These are phyloP conservation scores for Zaprionus lineosus DNA, from an alignment of 2,888 invertebrate genomes.

Conservation along the genomic window DNA sequence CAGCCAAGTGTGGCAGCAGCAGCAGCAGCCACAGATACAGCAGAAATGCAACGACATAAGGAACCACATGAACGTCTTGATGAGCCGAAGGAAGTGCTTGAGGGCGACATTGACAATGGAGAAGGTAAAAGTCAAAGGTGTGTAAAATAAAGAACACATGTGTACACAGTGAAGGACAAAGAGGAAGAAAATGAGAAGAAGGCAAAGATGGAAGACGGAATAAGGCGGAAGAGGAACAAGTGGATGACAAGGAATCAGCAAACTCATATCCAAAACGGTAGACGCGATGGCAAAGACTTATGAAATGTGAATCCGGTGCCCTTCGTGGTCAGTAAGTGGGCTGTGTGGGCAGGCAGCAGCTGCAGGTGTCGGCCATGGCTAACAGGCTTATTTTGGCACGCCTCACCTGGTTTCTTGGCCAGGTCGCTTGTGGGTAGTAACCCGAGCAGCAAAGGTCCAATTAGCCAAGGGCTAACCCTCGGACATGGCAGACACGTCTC, in stretches of 20 bases:
- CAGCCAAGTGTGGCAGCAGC: constrained; percentile 63
- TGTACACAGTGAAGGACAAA: constrained; percentile 4
- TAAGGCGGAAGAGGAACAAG: not conserved
- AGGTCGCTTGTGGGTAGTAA: constrained; percentile 53
- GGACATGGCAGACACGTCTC: constrained; percentile 36
- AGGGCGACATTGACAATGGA: constrained; percentile 76
- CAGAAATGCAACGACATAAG: no score
- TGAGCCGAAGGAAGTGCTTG: constrained; percentile 63
- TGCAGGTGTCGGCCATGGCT: constrained; percentile 18
- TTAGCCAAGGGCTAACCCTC: constrained; percentile 49
- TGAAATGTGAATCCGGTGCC: constrained; percentile 69
- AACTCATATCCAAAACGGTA: constrained; percentile 51
- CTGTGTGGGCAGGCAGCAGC: constrained; percentile 20
- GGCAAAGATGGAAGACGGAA: not conserved
- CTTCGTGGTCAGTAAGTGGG: constrained; percentile 43
- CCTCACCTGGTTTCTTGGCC: constrained; percentile 54
- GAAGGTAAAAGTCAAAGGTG: constrained; percentile 47
- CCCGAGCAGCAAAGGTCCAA: constrained; percentile 55
- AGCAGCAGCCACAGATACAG: constrained; percentile 7
- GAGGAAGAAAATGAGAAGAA: not conserved
- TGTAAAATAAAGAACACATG: constrained; percentile 45
- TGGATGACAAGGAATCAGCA: constrained; percentile 28
- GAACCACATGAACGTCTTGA: constrained; percentile 61
- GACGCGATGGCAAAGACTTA: constrained; percentile 52
- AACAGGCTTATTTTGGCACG: constrained; percentile 68